These are phyloP conservation scores for Platycnemis pennipes DNA, from an alignment of 2,888 invertebrate genomes.

Conservation along the genomic window DNA sequence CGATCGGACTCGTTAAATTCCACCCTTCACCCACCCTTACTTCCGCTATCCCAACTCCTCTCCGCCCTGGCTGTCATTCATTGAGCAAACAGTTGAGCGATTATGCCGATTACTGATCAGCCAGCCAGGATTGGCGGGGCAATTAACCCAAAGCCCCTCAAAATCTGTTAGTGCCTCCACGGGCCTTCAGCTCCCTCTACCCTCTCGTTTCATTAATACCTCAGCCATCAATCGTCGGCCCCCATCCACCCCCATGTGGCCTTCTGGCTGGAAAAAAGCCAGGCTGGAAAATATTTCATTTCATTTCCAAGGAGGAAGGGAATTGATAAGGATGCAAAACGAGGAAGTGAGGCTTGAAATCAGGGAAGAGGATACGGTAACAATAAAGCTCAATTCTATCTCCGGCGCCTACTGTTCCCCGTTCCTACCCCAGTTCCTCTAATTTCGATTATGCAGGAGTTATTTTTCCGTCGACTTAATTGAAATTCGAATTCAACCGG, in stretches of 20 bases:
- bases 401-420: too few species aligned
- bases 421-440: too few species aligned
- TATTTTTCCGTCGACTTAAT: too few species aligned
- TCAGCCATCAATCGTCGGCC: background rate
- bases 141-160: background rate
- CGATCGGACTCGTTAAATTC: too few species aligned
- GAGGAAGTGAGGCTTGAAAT: too few species aligned
- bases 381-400: too few species aligned
- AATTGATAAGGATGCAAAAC: too few species aligned
- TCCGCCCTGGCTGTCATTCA: background rate
- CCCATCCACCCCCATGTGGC: background rate
- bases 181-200: background rate
- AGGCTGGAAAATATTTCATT: background rate
- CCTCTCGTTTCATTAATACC: slow-evolving; percentile 9
- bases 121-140: background rate
- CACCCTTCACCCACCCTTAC: background rate
- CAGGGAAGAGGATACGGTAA: too few species aligned
- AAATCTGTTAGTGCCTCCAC: background rate
- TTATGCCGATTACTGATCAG: slow-evolving; percentile 8
- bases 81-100: slow-evolving; percentile 26
- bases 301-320: background rate
- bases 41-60: background rate
- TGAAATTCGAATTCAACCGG: too few species aligned
- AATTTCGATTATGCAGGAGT: too few species aligned
- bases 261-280: too few species aligned